These are phyloP conservation scores for Plectropomus leopardus DNA, from an alignment of 2,113 vertebrate species.

Conservation along the genomic window DNA sequence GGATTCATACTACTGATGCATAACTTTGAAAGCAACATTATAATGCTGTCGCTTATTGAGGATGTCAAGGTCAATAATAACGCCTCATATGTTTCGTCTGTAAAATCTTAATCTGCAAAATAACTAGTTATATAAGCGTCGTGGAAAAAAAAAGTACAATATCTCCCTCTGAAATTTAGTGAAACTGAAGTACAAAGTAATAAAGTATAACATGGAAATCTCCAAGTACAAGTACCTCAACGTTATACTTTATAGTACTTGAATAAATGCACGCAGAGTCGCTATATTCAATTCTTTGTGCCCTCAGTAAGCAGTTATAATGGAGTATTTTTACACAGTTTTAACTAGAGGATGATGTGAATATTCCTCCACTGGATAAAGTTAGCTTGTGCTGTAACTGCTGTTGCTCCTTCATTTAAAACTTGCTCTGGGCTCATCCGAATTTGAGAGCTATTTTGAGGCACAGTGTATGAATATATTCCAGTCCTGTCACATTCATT, in stretches of 20 bases:
- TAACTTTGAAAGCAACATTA: not conserved
- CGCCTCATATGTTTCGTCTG: not conserved
- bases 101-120: not conserved
- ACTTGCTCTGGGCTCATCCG: slow-evolving; percentile 43
- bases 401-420: slow-evolving; percentile 37
- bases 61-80: not conserved
- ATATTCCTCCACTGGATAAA: slow-evolving; percentile 15
- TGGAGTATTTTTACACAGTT: not conserved
- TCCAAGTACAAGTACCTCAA: not conserved
- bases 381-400: slow-evolving; percentile 15
- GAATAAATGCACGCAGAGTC: not conserved
- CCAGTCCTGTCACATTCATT: slow-evolving; percentile 29
- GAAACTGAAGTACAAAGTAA: not conserved
- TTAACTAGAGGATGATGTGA: not conserved
- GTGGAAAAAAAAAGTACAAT: not conserved
- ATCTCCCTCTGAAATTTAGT: not conserved
- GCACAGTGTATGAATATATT: slow-evolving; percentile 25
- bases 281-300: not conserved
- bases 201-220: not conserved
- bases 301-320: not conserved
- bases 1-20: not conserved
- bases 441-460: slow-evolving; percentile 46
- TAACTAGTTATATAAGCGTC: not conserved
- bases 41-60: not conserved
- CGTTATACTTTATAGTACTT: not conserved